A percentile compares a stretch with the other conserved stretches of the same genome.
phyloP scores from a whole-genome alignment of 2,888 invertebrate genomes.

The Schizaphis graminum region DNA sequence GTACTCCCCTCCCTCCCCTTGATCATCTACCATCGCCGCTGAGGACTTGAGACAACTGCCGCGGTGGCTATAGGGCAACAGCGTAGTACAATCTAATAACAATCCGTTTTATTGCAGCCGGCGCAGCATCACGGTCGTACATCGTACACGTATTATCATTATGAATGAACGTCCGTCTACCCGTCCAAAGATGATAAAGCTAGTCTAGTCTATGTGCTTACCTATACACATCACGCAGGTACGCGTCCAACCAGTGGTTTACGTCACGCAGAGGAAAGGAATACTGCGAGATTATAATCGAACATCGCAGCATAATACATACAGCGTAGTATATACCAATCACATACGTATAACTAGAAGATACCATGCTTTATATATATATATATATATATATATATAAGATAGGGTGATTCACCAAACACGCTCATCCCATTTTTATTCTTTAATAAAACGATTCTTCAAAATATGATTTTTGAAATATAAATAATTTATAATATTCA shows the following conservation, averaged over 20 bases:
- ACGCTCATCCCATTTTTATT: not conserved
- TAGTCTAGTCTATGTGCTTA: no score
- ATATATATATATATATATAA: not conserved
- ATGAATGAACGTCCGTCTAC: slow-evolving; percentile 28
- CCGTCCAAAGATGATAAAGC: not conserved
- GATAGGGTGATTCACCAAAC: not conserved
- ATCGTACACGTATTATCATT: not conserved
- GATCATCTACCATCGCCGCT: no score
- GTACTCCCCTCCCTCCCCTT: not conserved
- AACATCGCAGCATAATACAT: not conserved
- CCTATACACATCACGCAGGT: not conserved
- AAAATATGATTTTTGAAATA: not conserved
- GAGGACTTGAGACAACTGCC: not conserved
- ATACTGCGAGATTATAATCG: not conserved
- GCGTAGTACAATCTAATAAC: not conserved
- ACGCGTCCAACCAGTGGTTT: not conserved
- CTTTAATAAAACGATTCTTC: not conserved
- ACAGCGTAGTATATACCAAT: not conserved
- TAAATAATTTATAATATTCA: no score
- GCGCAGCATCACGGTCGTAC: not conserved
- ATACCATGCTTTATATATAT: not conserved
- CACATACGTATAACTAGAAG: not conserved
- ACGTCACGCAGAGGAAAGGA: not conserved
- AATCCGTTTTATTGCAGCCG: not conserved
- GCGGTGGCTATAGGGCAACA: not conserved